Evolutionary conservation across 2,888 invertebrate genomes (phyloP).

Genomic region (Heteromyza rotundicornis): DNA sequence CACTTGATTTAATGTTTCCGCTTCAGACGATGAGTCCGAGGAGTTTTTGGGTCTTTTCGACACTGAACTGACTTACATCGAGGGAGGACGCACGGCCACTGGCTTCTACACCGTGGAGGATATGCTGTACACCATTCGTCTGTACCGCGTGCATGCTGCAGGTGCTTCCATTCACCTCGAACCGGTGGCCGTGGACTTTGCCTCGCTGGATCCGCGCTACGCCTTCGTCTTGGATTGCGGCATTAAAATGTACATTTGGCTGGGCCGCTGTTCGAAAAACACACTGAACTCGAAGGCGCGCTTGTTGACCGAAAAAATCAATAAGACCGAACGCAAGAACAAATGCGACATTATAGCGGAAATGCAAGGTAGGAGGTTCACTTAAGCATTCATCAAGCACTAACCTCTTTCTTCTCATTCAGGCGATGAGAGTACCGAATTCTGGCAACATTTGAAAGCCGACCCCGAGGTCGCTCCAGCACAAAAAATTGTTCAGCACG

Average conservation of each 20-base stretch:
- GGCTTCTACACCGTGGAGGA: constrained; percentile 98
- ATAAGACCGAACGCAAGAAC: constrained; percentile 97
- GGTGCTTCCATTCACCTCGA: constrained; percentile 88
- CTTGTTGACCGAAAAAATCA: constrained; percentile 96
- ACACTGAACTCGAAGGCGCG: constrained; percentile 78
- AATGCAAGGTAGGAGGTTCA: constrained; percentile 65
- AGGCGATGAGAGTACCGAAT: constrained; percentile 79
- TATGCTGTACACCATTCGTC: constrained; percentile 79
- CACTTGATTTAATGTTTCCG: neutral
- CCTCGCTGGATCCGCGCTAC: constrained; percentile 86
- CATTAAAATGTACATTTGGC: constrained; percentile 87
- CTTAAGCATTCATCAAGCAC: neutral
- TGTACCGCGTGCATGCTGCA: constrained; percentile 90
- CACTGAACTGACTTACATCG: constrained; percentile 89
- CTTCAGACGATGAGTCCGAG: constrained; percentile 82
- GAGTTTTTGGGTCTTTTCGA: constrained; percentile 94
- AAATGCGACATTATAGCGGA: constrained; percentile 89
- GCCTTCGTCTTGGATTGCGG: constrained; percentile 93
- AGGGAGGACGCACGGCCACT: constrained; percentile 94
- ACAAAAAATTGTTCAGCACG: constrained; percentile 59
- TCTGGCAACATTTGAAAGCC: constrained; percentile 77
- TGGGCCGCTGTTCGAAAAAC: constrained; percentile 78
- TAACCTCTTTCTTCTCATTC: neutral
- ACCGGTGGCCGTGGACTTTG: constrained; percentile 75
- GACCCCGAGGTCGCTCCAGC: constrained; percentile 58